Evolutionary conservation across 2,888 invertebrate genomes (phyloP), one percentile per base, ranked within the genome.

Genomic region (Leptinotarsa peninsularis): DNA sequence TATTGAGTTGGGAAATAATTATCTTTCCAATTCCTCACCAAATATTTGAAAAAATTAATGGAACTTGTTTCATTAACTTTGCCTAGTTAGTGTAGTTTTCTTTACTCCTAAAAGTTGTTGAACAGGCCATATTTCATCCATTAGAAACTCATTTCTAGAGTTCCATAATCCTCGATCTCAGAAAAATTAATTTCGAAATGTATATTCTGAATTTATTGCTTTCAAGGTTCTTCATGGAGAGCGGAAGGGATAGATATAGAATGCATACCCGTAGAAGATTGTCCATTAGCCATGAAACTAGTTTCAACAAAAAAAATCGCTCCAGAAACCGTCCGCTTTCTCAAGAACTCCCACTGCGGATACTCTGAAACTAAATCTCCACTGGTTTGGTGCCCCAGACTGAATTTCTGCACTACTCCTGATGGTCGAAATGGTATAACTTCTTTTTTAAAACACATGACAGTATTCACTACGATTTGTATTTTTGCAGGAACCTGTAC

Each of bases 271-370:
- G 76, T 91, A 0, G 89, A 89, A 79, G 83, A 89, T 1, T 91
- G 91, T 75, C 86, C 85, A 1, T 13, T 80, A 1, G 84, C 90
- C 2, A 68, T 89, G 21, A 68, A 83, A 15, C 89, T 89, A 0
- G 72, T 82, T 14, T 74, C 79, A 50, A 78, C 71, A 27, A 74
- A 79, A 56, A 78, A 80, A 63, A 75, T 76, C 50, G 75, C 78
- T 15, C 77, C 79, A 18, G 73, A 80, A 76, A 84, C 88, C 0
- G 81, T 89, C 3, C 84, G 78, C 23, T 89, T 87, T 78, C 83
- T 91, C 49, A 87, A 88, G 60, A 83, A 83, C 71, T 89, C 90
- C 0, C 89, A 90, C 63, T 91, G 91, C 76, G 91, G 91, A 3
- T 90, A 90, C 78, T 76, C 75, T 27, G 86, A 88, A 0, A 89